Conservation (phyloP, 2,797 vertebrate species). For the Lateolabrax maculatus region DNA sequence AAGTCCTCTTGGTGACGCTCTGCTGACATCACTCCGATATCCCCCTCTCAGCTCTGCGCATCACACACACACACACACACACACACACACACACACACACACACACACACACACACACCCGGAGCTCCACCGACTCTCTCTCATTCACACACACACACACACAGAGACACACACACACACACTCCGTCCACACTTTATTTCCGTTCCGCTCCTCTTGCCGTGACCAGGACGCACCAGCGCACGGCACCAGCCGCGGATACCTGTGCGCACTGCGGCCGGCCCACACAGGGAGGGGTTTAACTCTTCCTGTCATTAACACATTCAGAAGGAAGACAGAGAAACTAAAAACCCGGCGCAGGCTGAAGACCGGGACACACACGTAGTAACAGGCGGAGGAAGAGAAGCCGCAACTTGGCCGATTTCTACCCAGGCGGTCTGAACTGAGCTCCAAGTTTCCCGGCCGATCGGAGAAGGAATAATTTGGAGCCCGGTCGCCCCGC, state of each 20-base stretch:
- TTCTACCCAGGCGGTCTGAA: conserved; percentile 31
- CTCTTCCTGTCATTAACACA: conserved; percentile 31
- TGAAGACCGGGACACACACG: not conserved
- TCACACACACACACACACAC: conserved; percentile 18
- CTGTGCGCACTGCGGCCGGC: conserved; percentile 64
- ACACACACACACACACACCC: not conserved
- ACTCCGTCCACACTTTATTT: conserved; percentile 47
- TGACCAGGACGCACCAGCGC: conserved; percentile 11
- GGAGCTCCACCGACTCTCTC: not conserved
- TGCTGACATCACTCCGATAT: conserved; percentile 78
- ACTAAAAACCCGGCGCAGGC: conserved; percentile 12
- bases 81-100: not conserved
- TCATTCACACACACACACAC: not conserved
- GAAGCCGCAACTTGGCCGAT: conserved; percentile 59
- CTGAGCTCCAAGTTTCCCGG: conserved; percentile 65
- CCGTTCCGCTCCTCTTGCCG: conserved; percentile 29
- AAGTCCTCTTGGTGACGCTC: conserved; percentile 80
- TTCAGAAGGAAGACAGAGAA: not conserved
- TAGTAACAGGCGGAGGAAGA: not conserved
- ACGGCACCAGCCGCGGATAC: conserved; percentile 43
- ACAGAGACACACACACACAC: conserved; percentile 10
- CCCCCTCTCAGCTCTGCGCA: conserved; percentile 60
- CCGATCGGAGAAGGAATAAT: conserved; percentile 65
- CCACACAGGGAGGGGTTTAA: conserved; percentile 50
- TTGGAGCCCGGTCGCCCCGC: conserved; percentile 23